Evolutionary conservation across 2,113 vertebrate species (phyloP).

Genomic region (Accipiter cooperii): DNA sequence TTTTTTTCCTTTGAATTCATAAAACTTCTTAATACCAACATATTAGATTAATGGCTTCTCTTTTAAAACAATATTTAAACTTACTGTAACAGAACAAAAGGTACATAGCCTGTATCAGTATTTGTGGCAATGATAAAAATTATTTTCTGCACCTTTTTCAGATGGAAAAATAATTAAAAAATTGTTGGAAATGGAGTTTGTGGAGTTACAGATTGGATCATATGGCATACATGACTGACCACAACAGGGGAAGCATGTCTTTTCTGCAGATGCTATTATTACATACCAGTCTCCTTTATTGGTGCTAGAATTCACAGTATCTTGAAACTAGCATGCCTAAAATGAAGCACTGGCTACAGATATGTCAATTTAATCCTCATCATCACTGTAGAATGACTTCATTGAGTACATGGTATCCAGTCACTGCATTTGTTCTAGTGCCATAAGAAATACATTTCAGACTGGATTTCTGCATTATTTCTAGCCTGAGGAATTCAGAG

Average conservation of each 20-base stretch:
- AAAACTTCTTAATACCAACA: background rate
- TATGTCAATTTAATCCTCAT: background rate
- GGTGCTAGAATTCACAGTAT: background rate
- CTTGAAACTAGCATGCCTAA: background rate
- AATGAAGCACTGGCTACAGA: background rate
- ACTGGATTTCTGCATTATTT: background rate
- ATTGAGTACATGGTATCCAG: background rate
- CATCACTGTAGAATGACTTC: background rate
- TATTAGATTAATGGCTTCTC: background rate
- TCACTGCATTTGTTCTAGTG: background rate
- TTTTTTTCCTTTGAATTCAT: background rate
- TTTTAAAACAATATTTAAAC: background rate
- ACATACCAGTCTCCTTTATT: background rate
- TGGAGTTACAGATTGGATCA: background rate
- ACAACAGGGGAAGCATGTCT: background rate
- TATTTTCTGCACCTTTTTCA: background rate
- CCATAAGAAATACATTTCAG: background rate
- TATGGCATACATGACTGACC: background rate
- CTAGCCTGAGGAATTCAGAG: background rate
- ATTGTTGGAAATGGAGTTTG: background rate
- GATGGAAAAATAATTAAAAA: background rate
- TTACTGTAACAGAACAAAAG: background rate
- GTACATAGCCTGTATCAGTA: background rate
- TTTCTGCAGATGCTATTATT: background rate
- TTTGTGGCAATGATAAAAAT: background rate